Evolutionary conservation across 2,888 invertebrate genomes (phyloP).

Genomic region (Drosophila mercatorum): DNA sequence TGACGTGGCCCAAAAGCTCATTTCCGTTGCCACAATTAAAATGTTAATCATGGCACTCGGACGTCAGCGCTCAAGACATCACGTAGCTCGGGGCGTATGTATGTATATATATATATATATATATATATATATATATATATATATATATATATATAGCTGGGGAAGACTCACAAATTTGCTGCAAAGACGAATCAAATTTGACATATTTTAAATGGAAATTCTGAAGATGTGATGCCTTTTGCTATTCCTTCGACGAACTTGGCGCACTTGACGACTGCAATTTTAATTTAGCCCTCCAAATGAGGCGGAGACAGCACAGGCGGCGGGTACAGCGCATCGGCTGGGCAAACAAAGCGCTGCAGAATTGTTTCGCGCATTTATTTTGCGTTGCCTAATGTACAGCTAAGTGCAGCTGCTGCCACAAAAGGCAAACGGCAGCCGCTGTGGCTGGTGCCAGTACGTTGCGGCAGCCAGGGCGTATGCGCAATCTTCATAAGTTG

Average conservation of each 20-base stretch:
- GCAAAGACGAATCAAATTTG: slow-evolving; percentile 32
- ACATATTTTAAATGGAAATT: slow-evolving; percentile 43
- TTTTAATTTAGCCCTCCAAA: slow-evolving; percentile 72
- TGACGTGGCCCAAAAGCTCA: slow-evolving; percentile 62
- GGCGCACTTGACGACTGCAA: slow-evolving; percentile 66
- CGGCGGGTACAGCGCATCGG: slow-evolving; percentile 31
- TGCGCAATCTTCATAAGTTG: slow-evolving; percentile 57
- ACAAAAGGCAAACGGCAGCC: slow-evolving; percentile 28
- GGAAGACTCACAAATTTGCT: slow-evolving; percentile 29
- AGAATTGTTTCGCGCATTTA: slow-evolving; percentile 64
- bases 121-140: not conserved
- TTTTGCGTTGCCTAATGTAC: slow-evolving; percentile 68
- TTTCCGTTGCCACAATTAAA: slow-evolving; percentile 74
- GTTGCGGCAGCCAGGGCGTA: slow-evolving; percentile 44
- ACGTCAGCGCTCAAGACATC: slow-evolving; percentile 25
- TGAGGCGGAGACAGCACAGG: slow-evolving; percentile 49
- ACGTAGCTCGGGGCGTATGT: slow-evolving; percentile 19
- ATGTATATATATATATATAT: not conserved
- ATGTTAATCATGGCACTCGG: slow-evolving; percentile 62
- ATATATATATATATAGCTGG: no score
- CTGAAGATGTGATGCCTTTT: slow-evolving; percentile 16
- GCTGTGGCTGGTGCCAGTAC: slow-evolving; percentile 22
- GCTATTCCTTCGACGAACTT: slow-evolving; percentile 17
- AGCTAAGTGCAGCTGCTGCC: slow-evolving; percentile 65
- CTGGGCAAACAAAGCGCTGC: slow-evolving; percentile 67